These are phyloP conservation scores for Characodon lateralis DNA, from an alignment of 2,797 vertebrate species.

Conservation along the genomic window DNA sequence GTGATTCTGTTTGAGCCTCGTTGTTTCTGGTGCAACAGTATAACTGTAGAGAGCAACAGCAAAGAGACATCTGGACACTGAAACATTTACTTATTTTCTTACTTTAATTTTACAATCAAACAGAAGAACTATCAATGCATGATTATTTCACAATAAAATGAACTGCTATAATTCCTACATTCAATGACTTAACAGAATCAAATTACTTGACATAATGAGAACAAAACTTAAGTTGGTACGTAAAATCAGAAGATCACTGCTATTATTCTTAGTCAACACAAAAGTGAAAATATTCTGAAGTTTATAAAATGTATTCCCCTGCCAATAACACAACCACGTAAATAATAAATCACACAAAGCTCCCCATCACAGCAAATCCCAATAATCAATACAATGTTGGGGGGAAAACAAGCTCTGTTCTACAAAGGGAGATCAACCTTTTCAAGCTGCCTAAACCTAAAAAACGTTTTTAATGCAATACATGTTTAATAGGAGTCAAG, in stretches of 20 bases:
- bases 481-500: too few species aligned
- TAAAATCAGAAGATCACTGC: too few species aligned
- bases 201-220: too few species aligned
- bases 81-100: neutral
- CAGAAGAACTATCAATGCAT: neutral
- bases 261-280: neutral
- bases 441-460: neutral
- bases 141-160: neutral
- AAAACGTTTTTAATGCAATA: too few species aligned
- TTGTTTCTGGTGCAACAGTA: slow-evolving; percentile 13
- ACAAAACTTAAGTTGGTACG: too few species aligned
- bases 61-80: neutral
- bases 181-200: neutral
- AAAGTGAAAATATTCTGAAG: neutral
- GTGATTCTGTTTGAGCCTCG: slow-evolving; percentile 2
- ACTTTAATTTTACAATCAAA: neutral
- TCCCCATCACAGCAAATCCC: neutral
- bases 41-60: neutral
- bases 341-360: neutral
- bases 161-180: neutral
- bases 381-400: neutral
- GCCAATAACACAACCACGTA: neutral
- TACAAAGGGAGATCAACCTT: neutral
- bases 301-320: neutral
- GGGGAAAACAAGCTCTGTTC: neutral